Evolutionary conservation across 2,888 invertebrate species (phyloP).

Genomic region (Drosophila mayaguana): DNA sequence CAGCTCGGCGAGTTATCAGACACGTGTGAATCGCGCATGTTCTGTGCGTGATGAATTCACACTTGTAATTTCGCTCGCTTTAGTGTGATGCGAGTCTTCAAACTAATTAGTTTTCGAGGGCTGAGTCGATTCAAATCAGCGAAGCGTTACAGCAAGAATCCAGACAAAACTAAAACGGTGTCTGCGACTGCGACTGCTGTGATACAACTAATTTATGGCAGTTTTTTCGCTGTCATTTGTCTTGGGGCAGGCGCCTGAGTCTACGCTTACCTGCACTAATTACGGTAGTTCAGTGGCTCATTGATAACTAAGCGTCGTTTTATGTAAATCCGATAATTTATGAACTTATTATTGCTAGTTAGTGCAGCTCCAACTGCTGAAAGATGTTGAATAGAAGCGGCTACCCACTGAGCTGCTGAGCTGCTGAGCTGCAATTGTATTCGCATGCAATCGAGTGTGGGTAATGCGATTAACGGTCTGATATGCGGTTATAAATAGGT

Average conservation of each 20-base stretch:
- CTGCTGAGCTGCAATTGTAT: constrained; percentile 29
- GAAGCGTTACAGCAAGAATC: constrained; percentile 37
- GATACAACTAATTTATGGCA: constrained; percentile 53
- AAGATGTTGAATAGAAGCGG: constrained; percentile 14
- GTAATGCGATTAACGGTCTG: constrained; percentile 72
- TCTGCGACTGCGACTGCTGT: constrained; percentile 9
- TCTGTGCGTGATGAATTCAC: constrained; percentile 15
- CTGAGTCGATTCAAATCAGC: constrained; percentile 28
- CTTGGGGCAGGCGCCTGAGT: constrained; percentile 14
- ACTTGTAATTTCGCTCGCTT: constrained; percentile 30
- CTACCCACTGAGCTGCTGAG: constrained; percentile 19
- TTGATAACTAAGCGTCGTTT: constrained; percentile 74
- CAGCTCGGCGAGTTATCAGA: neutral
- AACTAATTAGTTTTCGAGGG: constrained; percentile 44
- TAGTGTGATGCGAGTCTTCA: constrained; percentile 16
- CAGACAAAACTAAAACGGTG: constrained; percentile 29
- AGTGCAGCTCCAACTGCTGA: constrained; percentile 33
- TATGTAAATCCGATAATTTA: constrained; percentile 76
- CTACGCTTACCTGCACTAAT: constrained; percentile 46
- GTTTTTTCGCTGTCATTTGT: constrained; percentile 41
- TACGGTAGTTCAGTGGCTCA: constrained; percentile 60
- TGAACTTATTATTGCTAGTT: constrained; percentile 73
- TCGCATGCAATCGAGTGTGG: constrained; percentile 67
- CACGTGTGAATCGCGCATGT: constrained; percentile 3
- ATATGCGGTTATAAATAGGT: constrained; percentile 75